A percentile compares a stretch with the other conserved stretches of the same genome.
These are phyloP conservation scores for Rhabdornis inornatus DNA, from an alignment of 2,113 vertebrate genomes.

Conservation along the genomic window DNA sequence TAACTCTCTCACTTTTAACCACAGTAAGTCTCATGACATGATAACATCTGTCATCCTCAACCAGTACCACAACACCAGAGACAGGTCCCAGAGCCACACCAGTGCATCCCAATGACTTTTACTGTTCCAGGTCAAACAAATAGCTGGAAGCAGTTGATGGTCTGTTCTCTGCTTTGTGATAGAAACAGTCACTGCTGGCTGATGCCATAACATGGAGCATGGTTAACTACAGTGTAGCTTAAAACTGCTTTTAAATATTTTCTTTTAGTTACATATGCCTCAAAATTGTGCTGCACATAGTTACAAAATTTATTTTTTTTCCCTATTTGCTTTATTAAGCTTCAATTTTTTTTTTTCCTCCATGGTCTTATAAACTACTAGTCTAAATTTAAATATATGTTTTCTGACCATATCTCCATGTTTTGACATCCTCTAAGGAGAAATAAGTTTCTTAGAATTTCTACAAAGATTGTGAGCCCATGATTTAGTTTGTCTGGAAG, in stretches of 20 bases:
- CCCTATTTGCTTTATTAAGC: neutral
- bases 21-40: slow-evolving; percentile 90
- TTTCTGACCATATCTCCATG: slow-evolving; percentile 60
- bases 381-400: neutral
- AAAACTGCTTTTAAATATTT: neutral
- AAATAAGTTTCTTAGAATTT: slow-evolving; percentile 15
- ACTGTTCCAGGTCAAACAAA: slow-evolving; percentile 57
- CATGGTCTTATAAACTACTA: neutral
- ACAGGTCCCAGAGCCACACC: slow-evolving; percentile 62
- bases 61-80: slow-evolving; percentile 69
- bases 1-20: slow-evolving; percentile 99
- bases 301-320: neutral
- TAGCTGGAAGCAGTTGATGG: slow-evolving; percentile 19
- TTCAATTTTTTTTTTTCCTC: neutral
- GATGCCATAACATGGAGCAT: slow-evolving; percentile 65
- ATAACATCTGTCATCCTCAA: slow-evolving; percentile 63
- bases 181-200: neutral
- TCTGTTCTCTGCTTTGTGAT: slow-evolving; percentile 17
- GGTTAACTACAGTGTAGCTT: neutral
- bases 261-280: neutral
- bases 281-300: neutral
- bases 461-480: slow-evolving; percentile 51
- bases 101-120: slow-evolving; percentile 57
- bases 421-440: slow-evolving; percentile 60
- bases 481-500: slow-evolving; percentile 67